Base-by-base conservation (phyloP, 2,888 invertebrate species). In the Chelonus formosanus region DNA sequence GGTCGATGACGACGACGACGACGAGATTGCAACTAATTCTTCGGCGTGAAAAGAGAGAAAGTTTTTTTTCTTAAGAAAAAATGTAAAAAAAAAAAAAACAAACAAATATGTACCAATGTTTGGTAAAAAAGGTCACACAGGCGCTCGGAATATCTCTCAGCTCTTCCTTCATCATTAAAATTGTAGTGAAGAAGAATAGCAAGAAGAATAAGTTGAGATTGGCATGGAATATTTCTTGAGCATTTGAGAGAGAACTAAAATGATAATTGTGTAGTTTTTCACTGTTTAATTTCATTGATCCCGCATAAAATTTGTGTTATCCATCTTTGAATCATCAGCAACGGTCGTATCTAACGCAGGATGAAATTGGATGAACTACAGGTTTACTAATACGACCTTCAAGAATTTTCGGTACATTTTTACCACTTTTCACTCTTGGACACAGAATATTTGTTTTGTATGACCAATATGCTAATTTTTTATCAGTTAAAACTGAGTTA, bases 351-450 rank as follows among this genome's bases (percentile, higher is more conserved):
- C 63, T 54, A 63, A 58, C 60, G 57, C 54, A 63, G 70, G 72
- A 70, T 10, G 60, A 36, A 48, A 69, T 66, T 63, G 55, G 55
- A 53, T 65, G n/a, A 20, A 67, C 35, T 7, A 57, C 47, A 35
- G 63, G 50, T 40, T 68, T 68, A 3, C 45, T 55, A 8, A 58
- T 8, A 53, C 61, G 63, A 52, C 10, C 62, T 44, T 65, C 57
- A 8, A 78, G 54, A 48, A 72, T 64, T 35, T 69, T 74, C 10
- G 80, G 78, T 8, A 89, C 83, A 58, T 87, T 88, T 81, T 89
- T 89, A 10, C 87, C 86, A 74, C 89, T 89, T 68, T 88, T 84
- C 52, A 90, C 88, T 63, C 89, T 85, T 0, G 90, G 90, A 80
- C 90, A 91, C 58, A 88, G 86, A 0, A 88, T 89, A 34, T 87